Percentiles rank a stretch among this genome's conserved stretches.
Conservation (phyloP, 2,113 vertebrate genomes). For the Erythrolamprus reginae region DNA sequence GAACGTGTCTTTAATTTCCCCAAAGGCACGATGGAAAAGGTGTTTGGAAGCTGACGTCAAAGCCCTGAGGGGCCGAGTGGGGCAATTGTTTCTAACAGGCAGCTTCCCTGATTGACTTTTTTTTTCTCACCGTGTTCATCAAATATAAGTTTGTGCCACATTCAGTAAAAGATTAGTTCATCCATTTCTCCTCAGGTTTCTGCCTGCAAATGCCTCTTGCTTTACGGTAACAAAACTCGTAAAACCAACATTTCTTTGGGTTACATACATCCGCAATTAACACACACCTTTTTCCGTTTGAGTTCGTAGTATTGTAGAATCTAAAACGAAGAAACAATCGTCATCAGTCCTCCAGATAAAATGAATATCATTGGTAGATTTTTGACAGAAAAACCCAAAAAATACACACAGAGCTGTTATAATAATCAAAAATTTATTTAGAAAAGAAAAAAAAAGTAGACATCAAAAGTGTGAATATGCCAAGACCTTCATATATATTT, state of each 20-base stretch:
- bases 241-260: too few relatives aligned
- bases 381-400: too few relatives aligned
- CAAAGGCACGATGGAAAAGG: neutral
- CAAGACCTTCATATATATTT: too few relatives aligned
- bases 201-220: neutral
- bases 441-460: too few relatives aligned
- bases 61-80: neutral
- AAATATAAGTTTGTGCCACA: neutral
- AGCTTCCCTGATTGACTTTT: neutral
- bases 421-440: too few relatives aligned
- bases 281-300: too few relatives aligned
- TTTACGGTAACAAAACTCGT: too few relatives aligned
- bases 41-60: neutral
- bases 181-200: neutral
- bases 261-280: too few relatives aligned
- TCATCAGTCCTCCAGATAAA: neutral
- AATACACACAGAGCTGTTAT: too few relatives aligned
- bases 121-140: neutral
- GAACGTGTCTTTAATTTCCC: neutral
- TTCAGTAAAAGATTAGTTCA: neutral
- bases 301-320: too few relatives aligned
- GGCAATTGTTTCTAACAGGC: neutral
- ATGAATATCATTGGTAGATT: neutral
- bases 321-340: neutral
- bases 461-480: too few relatives aligned